Evolutionary conservation across 2,113 vertebrate genomes (phyloP).

Genomic region (Cebidichthys violaceus): DNA sequence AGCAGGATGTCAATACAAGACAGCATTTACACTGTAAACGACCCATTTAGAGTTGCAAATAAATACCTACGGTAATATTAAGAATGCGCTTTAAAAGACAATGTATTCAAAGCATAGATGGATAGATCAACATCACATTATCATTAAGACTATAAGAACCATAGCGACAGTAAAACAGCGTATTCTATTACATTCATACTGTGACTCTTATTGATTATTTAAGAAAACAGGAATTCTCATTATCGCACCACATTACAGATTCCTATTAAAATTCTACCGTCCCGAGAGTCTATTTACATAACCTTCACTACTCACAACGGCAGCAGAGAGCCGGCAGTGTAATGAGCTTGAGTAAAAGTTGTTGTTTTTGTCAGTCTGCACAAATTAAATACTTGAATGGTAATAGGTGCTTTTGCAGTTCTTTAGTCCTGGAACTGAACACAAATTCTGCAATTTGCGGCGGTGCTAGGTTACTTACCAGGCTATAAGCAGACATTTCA

Average conservation of each 20-base stretch:
- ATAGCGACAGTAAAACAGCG: not conserved
- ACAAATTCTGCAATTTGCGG: conserved; percentile 70
- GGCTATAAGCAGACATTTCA: conserved; percentile 67
- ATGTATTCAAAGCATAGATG: not conserved
- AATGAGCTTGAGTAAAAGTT: conserved; percentile 68
- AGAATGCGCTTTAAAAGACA: not conserved
- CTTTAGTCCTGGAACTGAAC: conserved; percentile 61
- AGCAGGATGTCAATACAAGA: not conserved
- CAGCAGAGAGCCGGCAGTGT: conserved; percentile 42
- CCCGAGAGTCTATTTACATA: conserved; percentile 53
- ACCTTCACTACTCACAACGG: conserved; percentile 42
- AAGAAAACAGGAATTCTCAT: conserved; percentile 41
- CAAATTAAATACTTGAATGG: conserved; percentile 72
- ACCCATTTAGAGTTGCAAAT: not conserved
- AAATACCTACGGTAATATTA: not conserved
- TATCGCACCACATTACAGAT: conserved; percentile 47
- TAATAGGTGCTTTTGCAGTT: conserved; percentile 69
- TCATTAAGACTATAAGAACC: not conserved
- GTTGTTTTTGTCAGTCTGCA: conserved; percentile 67
- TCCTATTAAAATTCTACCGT: conserved; percentile 44
- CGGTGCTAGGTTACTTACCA: conserved; percentile 35
- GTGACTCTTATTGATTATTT: conserved; percentile 30
- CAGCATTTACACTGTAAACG: not conserved
- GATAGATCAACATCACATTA: not conserved
- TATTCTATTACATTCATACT: not conserved